Conservation (phyloP, 2,888 invertebrate species). For the Ariolimax columbianus region DNA sequence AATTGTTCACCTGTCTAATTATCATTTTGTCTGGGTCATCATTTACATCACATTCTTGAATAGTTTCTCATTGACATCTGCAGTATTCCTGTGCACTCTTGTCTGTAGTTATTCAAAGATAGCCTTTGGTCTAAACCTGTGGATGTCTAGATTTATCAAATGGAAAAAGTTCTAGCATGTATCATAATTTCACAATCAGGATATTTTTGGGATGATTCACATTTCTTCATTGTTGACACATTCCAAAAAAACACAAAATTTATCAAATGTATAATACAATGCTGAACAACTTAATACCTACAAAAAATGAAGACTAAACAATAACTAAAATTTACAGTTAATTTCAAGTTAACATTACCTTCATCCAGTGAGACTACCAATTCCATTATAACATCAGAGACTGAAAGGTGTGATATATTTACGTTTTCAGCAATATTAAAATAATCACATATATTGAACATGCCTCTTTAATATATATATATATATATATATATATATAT, state of each 20-base stretch:
- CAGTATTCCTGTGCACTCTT: no score
- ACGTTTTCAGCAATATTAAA: neutral
- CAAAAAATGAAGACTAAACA: neutral
- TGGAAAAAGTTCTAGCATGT: no score
- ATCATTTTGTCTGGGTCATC: no score
- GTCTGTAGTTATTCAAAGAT: no score
- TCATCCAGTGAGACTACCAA: slow-evolving; percentile 30
- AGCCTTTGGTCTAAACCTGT: no score
- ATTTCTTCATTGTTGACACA: neutral
- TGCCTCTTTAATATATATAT: neutral
- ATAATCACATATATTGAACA: neutral
- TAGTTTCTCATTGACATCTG: no score
- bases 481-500: neutral
- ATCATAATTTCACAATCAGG: no score
- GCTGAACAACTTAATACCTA: no score
- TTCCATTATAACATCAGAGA: slow-evolving; percentile 48
- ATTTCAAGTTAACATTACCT: slow-evolving; percentile 26
- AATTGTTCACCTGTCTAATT: no score
- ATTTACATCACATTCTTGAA: no score
- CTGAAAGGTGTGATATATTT: slow-evolving; percentile 26
- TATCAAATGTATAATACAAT: neutral
- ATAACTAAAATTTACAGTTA: neutral
- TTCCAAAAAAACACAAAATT: neutral
- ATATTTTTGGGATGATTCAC: no score
- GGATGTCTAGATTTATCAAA: no score